phyloP scores from a whole-genome alignment of 2,888 invertebrate genomes.

The Eupithecia centaureata region DNA sequence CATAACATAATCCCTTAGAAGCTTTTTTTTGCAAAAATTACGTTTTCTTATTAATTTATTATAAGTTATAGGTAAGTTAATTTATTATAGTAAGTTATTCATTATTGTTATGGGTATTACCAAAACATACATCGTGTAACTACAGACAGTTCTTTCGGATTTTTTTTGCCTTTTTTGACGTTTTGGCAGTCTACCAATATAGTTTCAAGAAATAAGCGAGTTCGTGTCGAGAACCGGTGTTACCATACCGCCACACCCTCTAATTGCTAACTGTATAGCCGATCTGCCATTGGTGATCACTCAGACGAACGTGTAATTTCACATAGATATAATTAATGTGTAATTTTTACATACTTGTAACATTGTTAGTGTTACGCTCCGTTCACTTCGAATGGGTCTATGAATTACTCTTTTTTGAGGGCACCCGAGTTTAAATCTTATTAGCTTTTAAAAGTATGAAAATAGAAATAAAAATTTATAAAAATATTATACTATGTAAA shows the following conservation, averaged over 20 bases:
- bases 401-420: background rate
- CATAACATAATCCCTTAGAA: too few species aligned
- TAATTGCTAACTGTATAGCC: slow-evolving; percentile 71
- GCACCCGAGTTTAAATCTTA: background rate
- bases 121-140: too few species aligned
- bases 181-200: too few species aligned
- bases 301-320: slow-evolving; percentile 50
- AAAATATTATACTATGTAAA: too few species aligned
- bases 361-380: slow-evolving; percentile 23
- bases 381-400: slow-evolving; percentile 4
- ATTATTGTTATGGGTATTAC: too few species aligned
- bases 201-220: too few species aligned
- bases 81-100: too few species aligned
- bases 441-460: background rate
- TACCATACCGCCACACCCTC: slow-evolving; percentile 67
- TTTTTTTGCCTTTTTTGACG: too few species aligned
- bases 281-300: slow-evolving; percentile 72
- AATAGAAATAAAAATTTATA: background rate
- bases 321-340: slow-evolving; percentile 20
- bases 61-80: too few species aligned
- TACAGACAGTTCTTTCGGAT: too few species aligned
- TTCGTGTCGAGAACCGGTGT: slow-evolving; percentile 55
- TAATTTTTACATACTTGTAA: slow-evolving; percentile 1
- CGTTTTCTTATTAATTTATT: too few species aligned
- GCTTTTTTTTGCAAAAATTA: too few species aligned